Evolutionary conservation across 2,888 invertebrate genomes (phyloP).

Genomic region (Morpho achilles): DNA sequence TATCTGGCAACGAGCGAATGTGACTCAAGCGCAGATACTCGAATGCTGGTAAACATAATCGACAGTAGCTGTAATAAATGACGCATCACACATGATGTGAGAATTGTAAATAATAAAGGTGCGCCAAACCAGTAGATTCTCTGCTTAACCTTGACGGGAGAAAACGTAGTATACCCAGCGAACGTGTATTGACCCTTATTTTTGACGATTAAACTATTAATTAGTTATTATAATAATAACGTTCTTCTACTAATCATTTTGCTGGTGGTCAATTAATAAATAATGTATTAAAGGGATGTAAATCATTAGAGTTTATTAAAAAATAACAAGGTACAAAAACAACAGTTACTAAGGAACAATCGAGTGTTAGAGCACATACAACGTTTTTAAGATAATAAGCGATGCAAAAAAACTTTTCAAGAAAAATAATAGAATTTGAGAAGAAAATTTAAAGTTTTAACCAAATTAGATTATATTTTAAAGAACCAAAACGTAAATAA

Average conservation of each 20-base stretch:
- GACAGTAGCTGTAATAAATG: constrained; percentile 48
- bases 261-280: constrained; percentile 12
- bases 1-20: constrained; percentile 53
- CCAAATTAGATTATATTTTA: no score
- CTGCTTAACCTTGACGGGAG: constrained; percentile 36
- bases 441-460: no score
- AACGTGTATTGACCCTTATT: constrained; percentile 21
- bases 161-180: constrained; percentile 22
- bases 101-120: constrained; percentile 50
- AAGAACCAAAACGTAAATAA: neutral
- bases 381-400: constrained; percentile 18
- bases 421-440: no score
- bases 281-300: constrained; percentile 18
- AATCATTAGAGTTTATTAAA: constrained; percentile 6
- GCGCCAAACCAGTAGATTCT: constrained; percentile 44
- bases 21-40: constrained; percentile 67
- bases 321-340: constrained; percentile 15
- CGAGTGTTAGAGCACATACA: constrained; percentile 18
- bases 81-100: constrained; percentile 54
- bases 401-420: neutral
- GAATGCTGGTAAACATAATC: constrained; percentile 61
- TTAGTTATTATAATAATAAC: constrained; percentile 6
- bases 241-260: constrained; percentile 12
- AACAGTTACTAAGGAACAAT: constrained; percentile 15
- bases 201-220: constrained; percentile 13